A percentile compares a stretch with the other conserved stretches of the same genome.
These are phyloP conservation scores for Cyprinodon brontotheroides DNA, from an alignment of 2,113 vertebrate species.

Conservation along the genomic window DNA sequence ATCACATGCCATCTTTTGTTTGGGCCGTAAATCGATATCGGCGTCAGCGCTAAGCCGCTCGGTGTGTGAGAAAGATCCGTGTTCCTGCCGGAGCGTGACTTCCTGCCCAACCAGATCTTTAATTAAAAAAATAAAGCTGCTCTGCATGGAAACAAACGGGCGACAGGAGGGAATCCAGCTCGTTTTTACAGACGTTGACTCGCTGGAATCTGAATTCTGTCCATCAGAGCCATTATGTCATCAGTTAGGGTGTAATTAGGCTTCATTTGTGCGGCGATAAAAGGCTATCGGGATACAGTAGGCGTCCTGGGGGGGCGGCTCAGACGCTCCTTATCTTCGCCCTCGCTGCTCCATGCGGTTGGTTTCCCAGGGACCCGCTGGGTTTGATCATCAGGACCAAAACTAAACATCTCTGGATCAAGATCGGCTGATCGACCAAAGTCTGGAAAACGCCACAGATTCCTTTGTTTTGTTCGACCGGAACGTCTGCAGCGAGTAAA, in stretches of 20 bases:
- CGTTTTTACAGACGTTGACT: constrained; percentile 68
- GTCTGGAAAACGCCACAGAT: not conserved
- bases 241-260: constrained; percentile 67
- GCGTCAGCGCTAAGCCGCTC: constrained; percentile 70
- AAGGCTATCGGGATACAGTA: constrained; percentile 61
- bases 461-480: too few species aligned
- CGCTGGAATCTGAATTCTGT: constrained; percentile 62
- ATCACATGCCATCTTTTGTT: constrained; percentile 72
- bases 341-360: constrained; percentile 27
- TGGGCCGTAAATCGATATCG: constrained; percentile 77
- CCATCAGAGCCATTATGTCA: constrained; percentile 69
- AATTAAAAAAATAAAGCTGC: constrained; percentile 70
- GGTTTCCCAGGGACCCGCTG: not conserved
- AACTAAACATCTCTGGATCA: not conserved
- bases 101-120: constrained; percentile 74
- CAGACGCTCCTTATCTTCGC: constrained; percentile 24
- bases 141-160: constrained; percentile 9
- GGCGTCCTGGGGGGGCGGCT: constrained; percentile 30
- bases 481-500: too few species aligned
- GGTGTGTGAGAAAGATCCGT: constrained; percentile 74
- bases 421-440: not conserved
- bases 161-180: constrained; percentile 43
- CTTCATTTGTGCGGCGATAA: constrained; percentile 56
- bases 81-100: constrained; percentile 69
- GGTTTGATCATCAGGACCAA: not conserved